Percentiles rank a stretch among this genome's conserved stretches.
phyloP scores from a whole-genome alignment of 2,113 vertebrate genomes.

The Rhynchomys soricoides region DNA sequence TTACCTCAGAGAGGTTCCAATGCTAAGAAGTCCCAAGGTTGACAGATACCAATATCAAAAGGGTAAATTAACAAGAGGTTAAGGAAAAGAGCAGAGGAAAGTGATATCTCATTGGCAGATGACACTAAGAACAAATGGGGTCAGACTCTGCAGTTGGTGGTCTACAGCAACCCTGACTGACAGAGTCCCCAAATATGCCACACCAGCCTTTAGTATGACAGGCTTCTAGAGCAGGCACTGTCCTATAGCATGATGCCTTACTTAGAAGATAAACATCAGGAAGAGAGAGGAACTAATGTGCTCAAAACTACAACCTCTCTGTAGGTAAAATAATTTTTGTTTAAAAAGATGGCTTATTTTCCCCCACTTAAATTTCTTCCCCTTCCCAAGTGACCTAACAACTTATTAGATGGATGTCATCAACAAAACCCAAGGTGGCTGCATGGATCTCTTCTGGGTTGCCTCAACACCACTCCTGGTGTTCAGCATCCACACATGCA shows the following conservation, averaged over 20 bases:
- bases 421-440: constrained; percentile 77
- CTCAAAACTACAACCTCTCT: constrained; percentile 91
- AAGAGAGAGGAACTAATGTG: constrained; percentile 84
- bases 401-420: constrained; percentile 84
- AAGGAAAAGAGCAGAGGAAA: constrained; percentile 67
- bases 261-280: constrained; percentile 79
- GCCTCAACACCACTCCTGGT: constrained; percentile 89
- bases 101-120: constrained; percentile 69
- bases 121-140: constrained; percentile 72
- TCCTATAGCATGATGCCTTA: constrained; percentile 80
- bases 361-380: constrained; percentile 84
- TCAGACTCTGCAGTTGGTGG: constrained; percentile 70
- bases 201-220: constrained; percentile 34
- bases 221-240: constrained; percentile 74
- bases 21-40: constrained; percentile 52
- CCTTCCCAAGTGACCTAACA: constrained; percentile 85
- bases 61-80: constrained; percentile 76
- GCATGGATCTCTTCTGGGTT: constrained; percentile 83
- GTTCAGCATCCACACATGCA: constrained; percentile 94
- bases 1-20: constrained; percentile 67
- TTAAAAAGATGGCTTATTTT: constrained; percentile 92
- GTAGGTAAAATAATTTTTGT: constrained; percentile 91
- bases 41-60: constrained; percentile 76
- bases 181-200: constrained; percentile 67
- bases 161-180: constrained; percentile 49